These are phyloP conservation scores for Erpobdella octoculata DNA, from an alignment of 2,888 invertebrate genomes.

Conservation along the genomic window DNA sequence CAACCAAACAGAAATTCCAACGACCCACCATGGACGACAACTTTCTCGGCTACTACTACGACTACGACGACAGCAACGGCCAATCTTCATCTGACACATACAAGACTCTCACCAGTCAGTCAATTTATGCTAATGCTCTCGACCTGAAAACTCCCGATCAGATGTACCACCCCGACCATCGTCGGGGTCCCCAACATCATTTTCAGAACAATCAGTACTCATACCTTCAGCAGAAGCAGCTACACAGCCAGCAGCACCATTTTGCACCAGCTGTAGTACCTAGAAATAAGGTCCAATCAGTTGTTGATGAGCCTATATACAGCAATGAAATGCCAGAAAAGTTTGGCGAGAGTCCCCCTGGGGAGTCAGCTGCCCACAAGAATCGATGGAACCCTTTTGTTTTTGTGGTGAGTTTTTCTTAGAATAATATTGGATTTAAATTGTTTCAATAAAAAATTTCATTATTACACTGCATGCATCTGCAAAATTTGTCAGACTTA, in stretches of 20 bases:
- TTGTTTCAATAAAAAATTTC: neutral
- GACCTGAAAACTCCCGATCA: conserved; percentile 13
- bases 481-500: too few species aligned
- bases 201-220: neutral
- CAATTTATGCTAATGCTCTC: conserved; percentile 25
- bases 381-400: neutral
- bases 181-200: neutral
- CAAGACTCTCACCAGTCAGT: conserved; percentile 15
- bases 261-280: neutral
- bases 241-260: neutral
- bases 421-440: neutral
- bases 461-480: too few species aligned
- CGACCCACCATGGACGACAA: conserved; percentile 23
- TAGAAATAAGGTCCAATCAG: neutral
- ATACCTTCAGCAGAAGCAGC: too few species aligned
- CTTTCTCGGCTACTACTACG: conserved; percentile 16
- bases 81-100: neutral
- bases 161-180: neutral
- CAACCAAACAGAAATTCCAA: conserved; percentile 16
- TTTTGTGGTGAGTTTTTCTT: conserved; percentile 15
- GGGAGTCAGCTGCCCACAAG: neutral
- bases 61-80: conserved; percentile 9
- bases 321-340: conserved; percentile 19
- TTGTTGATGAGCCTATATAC: conserved; percentile 20
- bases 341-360: neutral